A percentile compares a stretch with the other conserved stretches of the same genome.
Evolutionary conservation across 1,140 invertebrate species (phyloP).

Genomic region (Phthorimaea operculella): DNA sequence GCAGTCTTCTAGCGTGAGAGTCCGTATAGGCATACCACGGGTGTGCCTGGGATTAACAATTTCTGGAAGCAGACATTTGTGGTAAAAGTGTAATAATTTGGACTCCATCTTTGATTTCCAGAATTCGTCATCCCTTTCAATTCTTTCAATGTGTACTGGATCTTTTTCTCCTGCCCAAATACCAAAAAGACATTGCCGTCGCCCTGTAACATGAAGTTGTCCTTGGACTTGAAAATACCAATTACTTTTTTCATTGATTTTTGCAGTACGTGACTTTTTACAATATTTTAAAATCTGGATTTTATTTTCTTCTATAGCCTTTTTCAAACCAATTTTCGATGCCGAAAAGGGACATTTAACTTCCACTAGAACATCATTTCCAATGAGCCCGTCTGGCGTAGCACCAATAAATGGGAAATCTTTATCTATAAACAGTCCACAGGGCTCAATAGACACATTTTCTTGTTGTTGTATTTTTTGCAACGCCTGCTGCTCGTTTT

Average conservation of each 20-base stretch:
- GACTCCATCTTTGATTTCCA: constrained; percentile 11
- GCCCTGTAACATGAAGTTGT: constrained; percentile 17
- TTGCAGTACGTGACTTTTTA: too few species aligned
- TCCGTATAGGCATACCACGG: not conserved
- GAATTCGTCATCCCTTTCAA: constrained; percentile 15
- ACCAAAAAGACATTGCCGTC: constrained; percentile 14
- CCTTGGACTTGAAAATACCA: constrained; percentile 23
- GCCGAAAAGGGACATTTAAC: too few species aligned
- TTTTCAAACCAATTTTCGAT: too few species aligned
- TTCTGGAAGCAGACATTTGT: constrained; percentile 10
- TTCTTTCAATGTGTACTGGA: constrained; percentile 12
- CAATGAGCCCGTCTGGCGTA: too few species aligned
- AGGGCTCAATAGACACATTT: constrained; percentile 1
- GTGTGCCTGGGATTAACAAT: constrained; percentile 1
- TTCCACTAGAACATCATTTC: too few species aligned
- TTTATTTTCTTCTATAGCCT: too few species aligned
- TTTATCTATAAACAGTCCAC: constrained; percentile 11
- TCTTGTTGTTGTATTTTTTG: constrained; percentile 23
- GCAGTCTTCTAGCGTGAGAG: too few species aligned
- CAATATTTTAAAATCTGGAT: too few species aligned
- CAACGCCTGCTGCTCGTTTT: constrained; percentile 31
- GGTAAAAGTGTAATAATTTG: constrained; percentile 13
- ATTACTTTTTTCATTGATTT: too few species aligned
- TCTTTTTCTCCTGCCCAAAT: constrained; percentile 16
- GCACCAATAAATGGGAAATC: constrained; percentile 12